A percentile compares a stretch with the other conserved stretches of the same genome.
These are phyloP conservation scores for Hyles euphorbiae DNA, from an alignment of 1,140 invertebrate genomes.

Conservation along the genomic window DNA sequence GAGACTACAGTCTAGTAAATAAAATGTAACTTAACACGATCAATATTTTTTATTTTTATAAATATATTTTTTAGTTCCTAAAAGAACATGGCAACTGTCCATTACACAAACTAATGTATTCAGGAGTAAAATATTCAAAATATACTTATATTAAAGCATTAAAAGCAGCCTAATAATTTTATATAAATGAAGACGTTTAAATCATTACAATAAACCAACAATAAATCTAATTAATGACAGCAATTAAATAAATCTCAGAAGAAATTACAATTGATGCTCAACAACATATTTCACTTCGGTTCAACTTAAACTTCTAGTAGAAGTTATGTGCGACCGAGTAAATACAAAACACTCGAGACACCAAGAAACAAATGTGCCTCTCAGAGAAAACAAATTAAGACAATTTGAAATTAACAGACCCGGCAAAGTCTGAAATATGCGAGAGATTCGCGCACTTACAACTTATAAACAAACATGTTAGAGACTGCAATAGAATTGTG, in stretches of 20 bases:
- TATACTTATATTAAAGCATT: no score
- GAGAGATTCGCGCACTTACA: slow-evolving; percentile 24
- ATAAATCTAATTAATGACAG: not conserved
- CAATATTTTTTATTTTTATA: no score
- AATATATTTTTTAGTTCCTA: no score
- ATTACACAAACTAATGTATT: no score
- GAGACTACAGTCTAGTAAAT: no score
- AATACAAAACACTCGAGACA: slow-evolving; percentile 33
- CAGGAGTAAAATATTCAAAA: no score
- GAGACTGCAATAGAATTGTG: no score
- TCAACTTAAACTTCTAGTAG: not conserved
- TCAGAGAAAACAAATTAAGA: slow-evolving; percentile 59
- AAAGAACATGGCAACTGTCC: no score
- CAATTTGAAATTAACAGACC: slow-evolving; percentile 62
- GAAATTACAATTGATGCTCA: not conserved
- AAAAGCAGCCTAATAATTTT: no score
- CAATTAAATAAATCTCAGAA: not conserved
- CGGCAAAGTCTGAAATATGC: slow-evolving; percentile 55
- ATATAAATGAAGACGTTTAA: no score
- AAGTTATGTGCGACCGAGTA: slow-evolving; percentile 11
- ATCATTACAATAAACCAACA: not conserved
- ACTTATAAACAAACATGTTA: no score
- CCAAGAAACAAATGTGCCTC: slow-evolving; percentile 45
- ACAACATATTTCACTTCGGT: not conserved
- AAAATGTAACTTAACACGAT: no score